Conservation (phyloP, 2,888 invertebrate genomes). For the Ectemnius cavifrons region DNA sequence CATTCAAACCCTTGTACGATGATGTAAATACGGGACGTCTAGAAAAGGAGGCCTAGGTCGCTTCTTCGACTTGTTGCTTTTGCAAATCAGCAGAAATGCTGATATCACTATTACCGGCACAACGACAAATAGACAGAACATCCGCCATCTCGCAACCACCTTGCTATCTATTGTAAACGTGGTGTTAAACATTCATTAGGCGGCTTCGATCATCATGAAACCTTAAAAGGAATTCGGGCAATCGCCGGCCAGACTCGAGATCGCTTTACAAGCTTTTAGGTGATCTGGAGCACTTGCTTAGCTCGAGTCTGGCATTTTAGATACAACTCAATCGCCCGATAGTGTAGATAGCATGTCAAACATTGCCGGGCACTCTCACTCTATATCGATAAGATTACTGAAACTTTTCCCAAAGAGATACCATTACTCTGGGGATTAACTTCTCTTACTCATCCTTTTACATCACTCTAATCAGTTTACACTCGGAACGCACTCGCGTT, state of each 20-base stretch:
- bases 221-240: constrained; percentile 1
- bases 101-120: constrained; percentile 50
- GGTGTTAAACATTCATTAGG: constrained; percentile 1
- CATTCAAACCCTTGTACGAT: constrained; percentile 58
- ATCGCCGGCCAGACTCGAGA: not conserved
- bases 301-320: too few relatives aligned
- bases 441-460: too few relatives aligned
- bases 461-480: too few relatives aligned
- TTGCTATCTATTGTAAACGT: not conserved
- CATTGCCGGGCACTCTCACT: too few relatives aligned
- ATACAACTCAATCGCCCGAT: too few relatives aligned
- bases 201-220: not conserved
- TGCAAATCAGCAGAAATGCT: constrained; percentile 29
- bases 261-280: too few relatives aligned
- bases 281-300: too few relatives aligned
- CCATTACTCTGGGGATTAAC: too few relatives aligned
- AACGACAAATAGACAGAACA: constrained; percentile 28
- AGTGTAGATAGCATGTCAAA: too few relatives aligned
- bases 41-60: constrained; percentile 60
- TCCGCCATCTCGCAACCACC: constrained; percentile 40
- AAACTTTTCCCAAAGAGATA: too few relatives aligned
- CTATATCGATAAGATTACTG: too few relatives aligned
- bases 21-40: constrained; percentile 60
- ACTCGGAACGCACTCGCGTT: too few relatives aligned
- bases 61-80: constrained; percentile 28